Base-by-base conservation (phyloP, 1,140 invertebrate genomes). In the Dufourea novaeangliae region DNA sequence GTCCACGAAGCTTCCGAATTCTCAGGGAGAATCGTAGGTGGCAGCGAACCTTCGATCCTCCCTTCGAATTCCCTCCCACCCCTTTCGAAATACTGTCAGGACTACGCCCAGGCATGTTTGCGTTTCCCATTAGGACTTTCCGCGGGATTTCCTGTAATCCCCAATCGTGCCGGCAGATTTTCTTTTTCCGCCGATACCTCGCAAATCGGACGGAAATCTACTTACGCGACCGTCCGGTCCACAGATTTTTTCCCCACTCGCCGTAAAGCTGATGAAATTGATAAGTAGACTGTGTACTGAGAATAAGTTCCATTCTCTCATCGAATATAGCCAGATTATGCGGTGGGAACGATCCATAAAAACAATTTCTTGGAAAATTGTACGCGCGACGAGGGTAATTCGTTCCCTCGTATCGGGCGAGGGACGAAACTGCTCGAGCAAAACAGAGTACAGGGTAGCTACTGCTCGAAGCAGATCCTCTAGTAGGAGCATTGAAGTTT, bases 1-100 rank as follows among this genome's bases (percentile, higher is more conserved):
- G 56, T n/a, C n/a, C 3, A 17, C 27, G 64, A 69, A 37, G 68
- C 39, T 69, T 59, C 73, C 64, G 41, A 50, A 69, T 76, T 76
- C 73, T 76, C 66, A 59, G 73, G 32, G 39, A 61, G n/a, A 76
- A 76, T 69, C 54, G 64, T 68, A 32, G 72, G 29, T 75, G 72
- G 27, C 62, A n/a, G 11, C 5, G 17, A 8, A 73, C 61, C 61
- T 75, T 46, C 72, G 52, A 75, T 75, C 52, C 32, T 2, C 52
- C 63, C n/a, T n/a, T 46, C 29, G 20, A 10, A 37, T 57, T 32
- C 54, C 54, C 54, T 32, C 32, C 54, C 27, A 57, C 54, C n/a
- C n/a, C n/a, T n/a, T n/a, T n/a, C n/a, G n/a, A n/a, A n/a, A n/a
- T n/a, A n/a, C n/a, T n/a, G n/a, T n/a, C n/a, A n/a, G 54, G 56